Evolutionary conservation across 2,113 vertebrate species (phyloP).

Genomic region (Eretmochelys imbricata): DNA sequence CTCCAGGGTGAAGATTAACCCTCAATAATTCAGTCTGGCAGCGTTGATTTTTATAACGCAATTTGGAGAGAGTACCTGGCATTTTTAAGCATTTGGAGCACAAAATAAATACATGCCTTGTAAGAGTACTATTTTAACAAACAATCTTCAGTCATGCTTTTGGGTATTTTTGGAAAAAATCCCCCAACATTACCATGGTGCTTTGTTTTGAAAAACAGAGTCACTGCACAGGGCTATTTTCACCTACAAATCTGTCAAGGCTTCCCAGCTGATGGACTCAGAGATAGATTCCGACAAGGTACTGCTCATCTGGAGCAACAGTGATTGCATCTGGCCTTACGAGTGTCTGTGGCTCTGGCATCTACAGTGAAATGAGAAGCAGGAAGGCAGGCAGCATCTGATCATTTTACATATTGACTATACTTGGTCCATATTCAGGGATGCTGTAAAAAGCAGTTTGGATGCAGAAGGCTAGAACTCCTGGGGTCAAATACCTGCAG

Average conservation of each 20-base stretch:
- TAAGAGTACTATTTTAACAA: background rate
- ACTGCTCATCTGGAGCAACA: background rate
- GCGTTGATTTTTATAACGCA: slow-evolving; percentile 48
- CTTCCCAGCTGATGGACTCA: background rate
- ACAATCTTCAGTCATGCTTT: background rate
- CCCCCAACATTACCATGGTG: slow-evolving; percentile 4
- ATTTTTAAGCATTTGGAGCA: slow-evolving; percentile 33
- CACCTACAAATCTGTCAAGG: background rate
- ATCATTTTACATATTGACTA: background rate
- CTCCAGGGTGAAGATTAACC: background rate
- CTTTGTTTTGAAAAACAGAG: slow-evolving; percentile 40
- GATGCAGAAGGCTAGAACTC: background rate
- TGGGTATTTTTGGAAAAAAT: background rate
- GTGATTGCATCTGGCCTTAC: background rate
- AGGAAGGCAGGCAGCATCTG: background rate
- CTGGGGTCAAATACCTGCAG: background rate
- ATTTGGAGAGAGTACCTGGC: slow-evolving; percentile 25
- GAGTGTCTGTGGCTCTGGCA: background rate
- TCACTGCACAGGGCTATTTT: accelerated
- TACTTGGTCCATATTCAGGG: background rate
- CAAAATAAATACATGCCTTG: background rate
- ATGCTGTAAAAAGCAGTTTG: background rate
- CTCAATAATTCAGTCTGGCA: slow-evolving; percentile 21
- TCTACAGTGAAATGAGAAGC: background rate
- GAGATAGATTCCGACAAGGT: background rate